Conservation (phyloP, 2,888 invertebrate genomes). For the Pristionchus entomophagus region DNA sequence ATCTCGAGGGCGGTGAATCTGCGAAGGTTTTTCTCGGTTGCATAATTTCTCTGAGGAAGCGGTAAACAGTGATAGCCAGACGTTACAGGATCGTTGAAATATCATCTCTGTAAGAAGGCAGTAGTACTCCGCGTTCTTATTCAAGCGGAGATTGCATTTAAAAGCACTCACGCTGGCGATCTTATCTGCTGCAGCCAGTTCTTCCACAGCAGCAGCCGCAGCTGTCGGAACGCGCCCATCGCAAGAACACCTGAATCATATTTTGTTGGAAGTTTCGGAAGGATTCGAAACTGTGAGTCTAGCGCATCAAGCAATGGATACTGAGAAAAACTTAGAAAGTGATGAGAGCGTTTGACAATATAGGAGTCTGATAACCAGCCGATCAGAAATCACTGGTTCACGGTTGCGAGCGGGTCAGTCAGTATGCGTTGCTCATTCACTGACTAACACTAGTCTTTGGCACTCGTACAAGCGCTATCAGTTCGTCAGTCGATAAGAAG, state of each 20-base stretch:
- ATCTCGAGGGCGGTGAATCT: constrained; percentile 69
- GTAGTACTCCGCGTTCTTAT: no score
- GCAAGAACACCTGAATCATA: neutral
- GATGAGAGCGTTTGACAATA: neutral
- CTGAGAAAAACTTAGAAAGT: neutral
- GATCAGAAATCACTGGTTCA: neutral
- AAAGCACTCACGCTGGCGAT: constrained; percentile 51
- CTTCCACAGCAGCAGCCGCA: constrained; percentile 72
- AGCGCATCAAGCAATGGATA: neutral
- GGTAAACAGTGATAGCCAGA: neutral
- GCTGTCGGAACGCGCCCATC: constrained; percentile 69
- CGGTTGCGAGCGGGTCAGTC: neutral
- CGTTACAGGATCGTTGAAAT: no score
- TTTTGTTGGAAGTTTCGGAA: neutral
- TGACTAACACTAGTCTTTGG: neutral
- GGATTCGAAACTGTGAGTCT: neutral
- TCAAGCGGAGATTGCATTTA: neutral
- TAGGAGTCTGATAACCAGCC: neutral
- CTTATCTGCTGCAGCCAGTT: constrained; percentile 65
- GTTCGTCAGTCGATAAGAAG: neutral
- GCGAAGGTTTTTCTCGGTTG: neutral
- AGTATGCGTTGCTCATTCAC: neutral
- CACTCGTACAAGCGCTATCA: neutral
- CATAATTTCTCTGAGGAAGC: neutral
- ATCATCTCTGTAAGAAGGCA: no score